Conservation (phyloP, 2,113 vertebrate species). For the Orycteropus afer region DNA sequence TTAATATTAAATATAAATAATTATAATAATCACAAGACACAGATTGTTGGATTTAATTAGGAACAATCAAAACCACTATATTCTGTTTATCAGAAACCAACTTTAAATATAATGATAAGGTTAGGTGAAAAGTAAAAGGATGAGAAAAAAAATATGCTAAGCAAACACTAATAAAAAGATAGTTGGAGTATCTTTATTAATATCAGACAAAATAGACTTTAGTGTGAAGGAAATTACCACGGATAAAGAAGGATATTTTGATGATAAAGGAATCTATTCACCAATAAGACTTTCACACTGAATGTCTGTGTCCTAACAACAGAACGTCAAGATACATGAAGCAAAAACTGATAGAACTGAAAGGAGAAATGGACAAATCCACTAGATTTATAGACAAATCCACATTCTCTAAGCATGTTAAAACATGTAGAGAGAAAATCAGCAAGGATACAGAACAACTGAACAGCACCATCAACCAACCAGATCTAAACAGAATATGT, state of each 20-base stretch:
- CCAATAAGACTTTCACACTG: constrained; percentile 8
- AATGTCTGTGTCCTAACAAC: not conserved
- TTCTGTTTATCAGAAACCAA: not conserved
- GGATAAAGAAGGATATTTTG: not conserved
- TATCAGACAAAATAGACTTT: not conserved
- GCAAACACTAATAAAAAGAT: constrained; percentile 13
- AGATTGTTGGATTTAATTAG: no score
- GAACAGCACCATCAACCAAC: not conserved
- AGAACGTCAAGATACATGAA: not conserved
- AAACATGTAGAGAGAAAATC: not conserved
- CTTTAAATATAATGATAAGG: not conserved
- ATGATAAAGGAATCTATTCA: not conserved
- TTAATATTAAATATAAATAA: constrained; percentile 46
- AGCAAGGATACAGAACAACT: not conserved
- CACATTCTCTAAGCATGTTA: not conserved
- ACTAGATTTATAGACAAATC: not conserved
- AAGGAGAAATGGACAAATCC: not conserved
- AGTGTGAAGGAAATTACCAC: constrained; percentile 13
- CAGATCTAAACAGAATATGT: not conserved
- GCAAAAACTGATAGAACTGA: not conserved
- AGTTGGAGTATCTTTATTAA: not conserved
- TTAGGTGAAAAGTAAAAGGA: not conserved
- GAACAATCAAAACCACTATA: not conserved
- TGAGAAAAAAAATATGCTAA: not conserved
- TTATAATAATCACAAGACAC: not conserved